Base-by-base conservation (phyloP, 1,140 invertebrate genomes). In the Rhagoletis pomonella region DNA sequence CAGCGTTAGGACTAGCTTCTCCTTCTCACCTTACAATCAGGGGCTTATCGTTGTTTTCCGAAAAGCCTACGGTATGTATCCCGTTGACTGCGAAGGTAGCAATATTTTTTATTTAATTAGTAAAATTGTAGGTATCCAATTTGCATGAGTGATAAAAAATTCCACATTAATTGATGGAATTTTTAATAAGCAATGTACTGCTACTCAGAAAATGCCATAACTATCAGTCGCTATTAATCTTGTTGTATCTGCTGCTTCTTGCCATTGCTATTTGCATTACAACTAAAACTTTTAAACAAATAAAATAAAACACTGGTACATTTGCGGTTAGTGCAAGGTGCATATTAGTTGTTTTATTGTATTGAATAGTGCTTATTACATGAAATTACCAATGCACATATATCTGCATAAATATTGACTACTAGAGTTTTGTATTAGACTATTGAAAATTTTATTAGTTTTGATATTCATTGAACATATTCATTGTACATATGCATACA, bases 321-420 rank as follows among this genome's bases (percentile, higher is more conserved):
- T 81, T 81, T 81, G 73, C 73, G 44, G 44, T 81, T 55, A 81
- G 73, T 81, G 73, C 44, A 6, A n/a, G 73, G 73, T 81, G 73
- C 73, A 44, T 50, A 42, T 6, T 55, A 81, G 73, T 47, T 50
- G 19, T 50, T 81, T 81, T 81, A 81, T 81, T 81, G 73, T 19
- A 55, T 58, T 81, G n/a, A 81, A 29, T 81, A 55, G 73, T 81
- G 73, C 73, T 19, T 19, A 29, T 55, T 55, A 81, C 47, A 81
- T 47, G 1, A 77, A 77, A 50, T 81, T 81, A 81, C 39, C 73
- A 81, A 81, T 47, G 47, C 10, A 4, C 29, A 29, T 55, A 81
- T 55, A 19, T 29, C 14, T 81, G 10, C 67, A 67, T 81, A 62
- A 62, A 58, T 81, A 55, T 19, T 19, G 50, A 81, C 44, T 81